A percentile compares a stretch with the other conserved stretches of the same genome.
Conservation (phyloP, 2,888 invertebrate species). For the Caenorhabditis becei region DNA sequence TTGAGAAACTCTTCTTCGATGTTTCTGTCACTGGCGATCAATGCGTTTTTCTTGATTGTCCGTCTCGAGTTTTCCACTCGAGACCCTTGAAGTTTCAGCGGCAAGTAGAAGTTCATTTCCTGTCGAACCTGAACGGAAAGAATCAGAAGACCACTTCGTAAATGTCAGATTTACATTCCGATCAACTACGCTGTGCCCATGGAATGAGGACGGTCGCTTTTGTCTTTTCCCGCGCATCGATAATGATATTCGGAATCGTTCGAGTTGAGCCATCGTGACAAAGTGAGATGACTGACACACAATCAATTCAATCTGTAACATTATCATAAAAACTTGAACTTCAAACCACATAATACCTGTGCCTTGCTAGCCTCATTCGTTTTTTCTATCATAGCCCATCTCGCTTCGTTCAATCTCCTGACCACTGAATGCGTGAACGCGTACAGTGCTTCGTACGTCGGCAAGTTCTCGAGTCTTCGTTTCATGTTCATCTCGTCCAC, state of each 20-base stretch:
- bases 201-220: constrained; percentile 75
- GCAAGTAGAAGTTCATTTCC: constrained; percentile 76
- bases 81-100: constrained; percentile 78
- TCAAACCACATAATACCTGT: constrained; percentile 20
- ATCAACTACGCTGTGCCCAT: constrained; percentile 72
- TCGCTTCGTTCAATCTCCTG: constrained; percentile 64
- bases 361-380: constrained; percentile 64
- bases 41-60: constrained; percentile 58
- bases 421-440: constrained; percentile 79
- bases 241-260: constrained; percentile 62
- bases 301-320: constrained; percentile 75
- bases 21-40: constrained; percentile 66
- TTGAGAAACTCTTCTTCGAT: constrained; percentile 79
- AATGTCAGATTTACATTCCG: constrained; percentile 25
- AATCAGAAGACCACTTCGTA: background rate
- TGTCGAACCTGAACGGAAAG: constrained; percentile 65
- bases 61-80: constrained; percentile 71
- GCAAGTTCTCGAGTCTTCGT: constrained; percentile 74
- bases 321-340: background rate
- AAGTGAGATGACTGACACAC: constrained; percentile 76
- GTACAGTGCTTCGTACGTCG: constrained; percentile 80
- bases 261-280: constrained; percentile 77
- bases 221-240: constrained; percentile 51
- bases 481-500: constrained; percentile 56
- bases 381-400: constrained; percentile 75